Evolutionary conservation across 2,888 invertebrate genomes (phyloP).

Genomic region (Myopa tessellatipennis): DNA sequence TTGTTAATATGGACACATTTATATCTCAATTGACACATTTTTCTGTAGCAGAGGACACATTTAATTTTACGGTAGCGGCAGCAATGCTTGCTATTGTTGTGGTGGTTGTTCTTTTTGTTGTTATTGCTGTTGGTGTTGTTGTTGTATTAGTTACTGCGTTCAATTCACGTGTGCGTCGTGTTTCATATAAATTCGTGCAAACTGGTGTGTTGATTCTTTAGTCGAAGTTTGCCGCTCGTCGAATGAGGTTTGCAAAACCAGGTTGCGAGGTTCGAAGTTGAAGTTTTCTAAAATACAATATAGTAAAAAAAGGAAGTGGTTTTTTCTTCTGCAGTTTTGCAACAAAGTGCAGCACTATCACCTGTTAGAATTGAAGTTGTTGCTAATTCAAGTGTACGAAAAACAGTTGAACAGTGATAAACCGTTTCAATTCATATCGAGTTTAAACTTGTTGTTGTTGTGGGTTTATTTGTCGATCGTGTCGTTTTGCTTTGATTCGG

Average conservation of each 20-base stretch:
- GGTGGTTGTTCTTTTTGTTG: not conserved
- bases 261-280: not conserved
- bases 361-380: not conserved
- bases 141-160: not conserved
- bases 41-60: not conserved
- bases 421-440: too few relatives aligned
- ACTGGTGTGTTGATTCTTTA: conserved; percentile 51
- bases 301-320: not conserved
- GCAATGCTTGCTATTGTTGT: too few relatives aligned
- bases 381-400: not conserved
- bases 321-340: conserved; percentile 3
- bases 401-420: not conserved
- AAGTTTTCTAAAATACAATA: not conserved
- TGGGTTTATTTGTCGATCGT: too few relatives aligned
- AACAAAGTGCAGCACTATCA: too few relatives aligned
- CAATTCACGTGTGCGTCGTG: conserved; percentile 19
- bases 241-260: conserved; percentile 36
- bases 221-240: conserved; percentile 51
- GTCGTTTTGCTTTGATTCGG: too few relatives aligned
- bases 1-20: too few relatives aligned
- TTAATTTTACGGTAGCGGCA: too few relatives aligned
- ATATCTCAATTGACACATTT: too few relatives aligned
- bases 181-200: conserved; percentile 50
- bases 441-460: too few relatives aligned
- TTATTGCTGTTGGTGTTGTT: conserved; percentile 14